Percentiles rank a stretch among this genome's conserved stretches.
Conservation (phyloP, 2,888 invertebrate genomes). For the Hydrotaea cyrtoneurina region DNA sequence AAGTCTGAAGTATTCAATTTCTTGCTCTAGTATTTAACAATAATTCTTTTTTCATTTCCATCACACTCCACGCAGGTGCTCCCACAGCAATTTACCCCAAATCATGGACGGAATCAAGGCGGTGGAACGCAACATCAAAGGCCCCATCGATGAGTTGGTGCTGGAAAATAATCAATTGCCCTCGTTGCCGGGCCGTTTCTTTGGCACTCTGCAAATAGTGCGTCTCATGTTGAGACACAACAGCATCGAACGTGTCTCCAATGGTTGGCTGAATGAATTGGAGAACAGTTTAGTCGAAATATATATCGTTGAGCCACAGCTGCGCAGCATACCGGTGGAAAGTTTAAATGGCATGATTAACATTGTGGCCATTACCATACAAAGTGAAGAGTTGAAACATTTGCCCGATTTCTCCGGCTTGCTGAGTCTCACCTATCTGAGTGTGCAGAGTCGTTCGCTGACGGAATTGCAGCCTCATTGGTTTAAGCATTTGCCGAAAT, state of each 20-base stretch:
- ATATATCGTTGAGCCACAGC: slow-evolving; percentile 91
- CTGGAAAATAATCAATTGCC: slow-evolving; percentile 93
- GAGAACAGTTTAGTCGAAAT: slow-evolving; percentile 90
- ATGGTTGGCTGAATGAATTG: slow-evolving; percentile 90
- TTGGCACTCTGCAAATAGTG: slow-evolving; percentile 88
- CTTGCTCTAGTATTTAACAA: too few relatives aligned
- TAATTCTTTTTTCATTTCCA: too few relatives aligned
- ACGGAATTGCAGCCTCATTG: slow-evolving; percentile 85
- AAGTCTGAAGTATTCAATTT: too few relatives aligned
- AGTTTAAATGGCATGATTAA: slow-evolving; percentile 88
- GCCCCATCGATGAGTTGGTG: slow-evolving; percentile 91
- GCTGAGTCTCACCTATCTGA: slow-evolving; percentile 87
- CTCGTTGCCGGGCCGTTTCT: slow-evolving; percentile 90
- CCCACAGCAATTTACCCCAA: slow-evolving; percentile 92
- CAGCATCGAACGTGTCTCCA: slow-evolving; percentile 89
- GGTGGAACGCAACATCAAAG: slow-evolving; percentile 84
- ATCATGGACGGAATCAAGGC: slow-evolving; percentile 88
- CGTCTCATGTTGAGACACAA: slow-evolving; percentile 92
- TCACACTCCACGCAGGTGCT: slow-evolving; percentile 88
- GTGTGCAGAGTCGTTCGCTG: slow-evolving; percentile 86
- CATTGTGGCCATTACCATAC: slow-evolving; percentile 91
- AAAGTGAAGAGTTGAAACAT: slow-evolving; percentile 88
- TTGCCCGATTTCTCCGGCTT: slow-evolving; percentile 88
- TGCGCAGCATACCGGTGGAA: slow-evolving; percentile 89
- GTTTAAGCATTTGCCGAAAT: slow-evolving; percentile 86